phyloP scores from a whole-genome alignment of 2,113 vertebrate species.

The Protomyctophum bolini region DNA sequence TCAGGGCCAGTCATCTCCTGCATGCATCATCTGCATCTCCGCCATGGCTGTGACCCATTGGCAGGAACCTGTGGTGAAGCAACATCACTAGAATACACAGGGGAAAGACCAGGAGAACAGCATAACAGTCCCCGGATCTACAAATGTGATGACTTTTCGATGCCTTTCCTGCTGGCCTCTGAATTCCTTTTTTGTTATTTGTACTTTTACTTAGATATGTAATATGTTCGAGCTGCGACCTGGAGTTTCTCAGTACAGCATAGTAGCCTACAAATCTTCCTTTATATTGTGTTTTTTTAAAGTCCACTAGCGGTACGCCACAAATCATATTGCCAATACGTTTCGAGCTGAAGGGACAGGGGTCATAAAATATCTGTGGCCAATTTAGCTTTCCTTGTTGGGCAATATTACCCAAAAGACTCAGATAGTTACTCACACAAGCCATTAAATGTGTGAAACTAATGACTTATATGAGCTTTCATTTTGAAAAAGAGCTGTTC shows the following conservation, averaged over 20 bases:
- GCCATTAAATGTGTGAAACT: constrained; percentile 50
- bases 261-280: constrained; percentile 44
- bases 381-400: constrained; percentile 58
- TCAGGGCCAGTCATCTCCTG: constrained; percentile 46
- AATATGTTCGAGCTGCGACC: constrained; percentile 25
- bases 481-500: constrained; percentile 39
- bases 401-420: constrained; percentile 60
- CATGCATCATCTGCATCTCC: constrained; percentile 38
- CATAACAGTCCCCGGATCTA: constrained; percentile 23
- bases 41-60: constrained; percentile 44
- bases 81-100: constrained; percentile 49
- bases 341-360: constrained; percentile 54
- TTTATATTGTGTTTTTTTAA: constrained; percentile 56
- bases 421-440: constrained; percentile 48
- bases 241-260: constrained; percentile 24
- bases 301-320: constrained; percentile 42
- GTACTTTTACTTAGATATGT: constrained; percentile 30
- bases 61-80: constrained; percentile 43
- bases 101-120: constrained; percentile 19
- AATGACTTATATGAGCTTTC: constrained; percentile 57
- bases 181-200: constrained; percentile 15
- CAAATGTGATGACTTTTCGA: constrained; percentile 1
- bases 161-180: too few species aligned
- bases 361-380: constrained; percentile 65
- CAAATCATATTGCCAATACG: constrained; percentile 71